Percentiles rank a stretch among this genome's conserved stretches.
phyloP scores from a whole-genome alignment of 2,113 vertebrate species.

The Poecile atricapillus region DNA sequence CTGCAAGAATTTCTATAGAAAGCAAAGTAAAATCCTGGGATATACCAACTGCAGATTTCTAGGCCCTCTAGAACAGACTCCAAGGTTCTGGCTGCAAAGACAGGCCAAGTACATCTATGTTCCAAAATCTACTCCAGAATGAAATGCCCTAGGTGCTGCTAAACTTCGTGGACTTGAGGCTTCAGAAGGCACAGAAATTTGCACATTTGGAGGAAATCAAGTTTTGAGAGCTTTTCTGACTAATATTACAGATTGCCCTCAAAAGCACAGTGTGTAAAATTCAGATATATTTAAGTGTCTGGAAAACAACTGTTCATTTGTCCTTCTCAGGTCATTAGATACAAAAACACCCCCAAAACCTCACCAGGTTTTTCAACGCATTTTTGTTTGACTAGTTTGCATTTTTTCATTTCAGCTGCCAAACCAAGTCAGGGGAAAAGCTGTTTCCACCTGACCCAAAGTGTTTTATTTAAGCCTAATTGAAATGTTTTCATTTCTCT shows the following conservation, averaged over 20 bases:
- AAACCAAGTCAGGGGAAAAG: slow-evolving; percentile 52
- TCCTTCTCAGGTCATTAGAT: background rate
- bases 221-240: background rate
- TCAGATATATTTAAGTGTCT: background rate
- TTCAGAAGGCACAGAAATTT: background rate
- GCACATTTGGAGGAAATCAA: background rate
- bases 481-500: slow-evolving; percentile 60
- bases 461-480: slow-evolving; percentile 47
- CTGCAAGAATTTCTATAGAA: background rate
- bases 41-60: background rate
- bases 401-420: slow-evolving; percentile 49
- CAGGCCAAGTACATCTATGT: background rate
- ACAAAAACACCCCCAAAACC: background rate
- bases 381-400: background rate
- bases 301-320: background rate
- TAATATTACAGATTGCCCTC: background rate
- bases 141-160: background rate
- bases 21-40: background rate
- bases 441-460: slow-evolving; percentile 63
- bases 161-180: background rate
- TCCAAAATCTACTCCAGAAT: background rate
- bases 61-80: background rate
- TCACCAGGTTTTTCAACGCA: background rate
- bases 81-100: background rate
- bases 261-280: background rate